These are phyloP conservation scores for Buceros bicornis DNA, from an alignment of 2,797 vertebrate genomes.

Conservation along the genomic window DNA sequence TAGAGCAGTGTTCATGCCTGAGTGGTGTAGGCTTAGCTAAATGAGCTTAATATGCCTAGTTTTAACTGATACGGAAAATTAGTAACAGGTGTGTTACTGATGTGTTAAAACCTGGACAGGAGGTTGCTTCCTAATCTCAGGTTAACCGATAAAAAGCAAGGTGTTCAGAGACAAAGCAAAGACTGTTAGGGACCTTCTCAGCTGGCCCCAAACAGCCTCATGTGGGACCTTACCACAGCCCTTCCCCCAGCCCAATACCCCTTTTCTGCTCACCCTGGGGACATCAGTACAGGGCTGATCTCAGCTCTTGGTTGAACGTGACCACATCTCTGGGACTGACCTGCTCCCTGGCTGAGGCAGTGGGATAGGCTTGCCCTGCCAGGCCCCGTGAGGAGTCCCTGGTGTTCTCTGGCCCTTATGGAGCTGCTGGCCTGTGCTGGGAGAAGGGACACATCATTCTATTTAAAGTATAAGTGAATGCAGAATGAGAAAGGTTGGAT, in stretches of 20 bases:
- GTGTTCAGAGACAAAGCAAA: neutral
- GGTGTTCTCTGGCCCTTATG: neutral
- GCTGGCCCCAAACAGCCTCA: neutral
- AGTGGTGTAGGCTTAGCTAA: neutral
- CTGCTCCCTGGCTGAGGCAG: neutral
- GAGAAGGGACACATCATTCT: neutral
- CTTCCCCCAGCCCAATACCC: neutral
- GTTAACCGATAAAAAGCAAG: neutral
- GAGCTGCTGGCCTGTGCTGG: neutral
- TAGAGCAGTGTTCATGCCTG: neutral
- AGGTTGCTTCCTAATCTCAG: neutral
- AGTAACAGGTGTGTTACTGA: neutral
- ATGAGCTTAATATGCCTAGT: neutral
- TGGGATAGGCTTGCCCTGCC: neutral
- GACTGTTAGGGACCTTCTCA: neutral
- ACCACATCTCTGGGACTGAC: neutral
- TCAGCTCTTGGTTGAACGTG: rapidly evolving
- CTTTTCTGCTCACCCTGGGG: neutral
- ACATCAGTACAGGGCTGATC: neutral
- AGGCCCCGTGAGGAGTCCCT: neutral
- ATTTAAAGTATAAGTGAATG: neutral
- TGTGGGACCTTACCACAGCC: neutral
- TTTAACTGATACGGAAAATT: neutral
- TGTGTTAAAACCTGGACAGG: neutral
- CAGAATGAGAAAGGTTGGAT: neutral